phyloP scores from a whole-genome alignment of 1,140 invertebrate species.

The Amyelois transitella region DNA sequence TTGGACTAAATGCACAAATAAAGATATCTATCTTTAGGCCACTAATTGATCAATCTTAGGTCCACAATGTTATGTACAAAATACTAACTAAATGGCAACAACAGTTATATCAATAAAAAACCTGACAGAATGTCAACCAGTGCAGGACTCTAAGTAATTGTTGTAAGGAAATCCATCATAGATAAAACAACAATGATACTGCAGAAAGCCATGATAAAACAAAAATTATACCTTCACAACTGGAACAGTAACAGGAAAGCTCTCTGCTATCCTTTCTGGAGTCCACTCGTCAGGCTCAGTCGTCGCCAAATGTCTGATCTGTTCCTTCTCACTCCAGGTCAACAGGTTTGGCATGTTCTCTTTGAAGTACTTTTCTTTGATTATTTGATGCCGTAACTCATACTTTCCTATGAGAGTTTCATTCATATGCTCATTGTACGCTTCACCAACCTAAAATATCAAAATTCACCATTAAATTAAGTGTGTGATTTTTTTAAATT shows the following conservation, averaged over 20 bases:
- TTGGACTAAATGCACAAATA: too few species aligned
- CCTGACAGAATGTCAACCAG: too few species aligned
- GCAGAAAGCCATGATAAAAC: too few species aligned
- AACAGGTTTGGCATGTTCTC: conserved; percentile 82
- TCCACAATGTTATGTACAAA: too few species aligned
- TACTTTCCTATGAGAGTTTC: conserved; percentile 50
- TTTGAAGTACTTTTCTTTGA: conserved; percentile 84
- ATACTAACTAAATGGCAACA: too few species aligned
- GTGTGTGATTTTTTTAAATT: too few species aligned
- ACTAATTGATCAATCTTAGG: too few species aligned
- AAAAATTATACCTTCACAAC: conserved; percentile 76
- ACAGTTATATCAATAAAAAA: too few species aligned
- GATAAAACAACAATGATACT: conserved; percentile 8
- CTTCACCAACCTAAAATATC: conserved; percentile 39
- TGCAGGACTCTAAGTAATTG: too few species aligned
- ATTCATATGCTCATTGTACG: conserved; percentile 48
- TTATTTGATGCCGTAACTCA: conserved; percentile 74
- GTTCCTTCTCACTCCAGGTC: conserved; percentile 88
- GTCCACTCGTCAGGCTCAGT: conserved; percentile 84
- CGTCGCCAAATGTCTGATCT: conserved; percentile 82
- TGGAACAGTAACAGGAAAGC: conserved; percentile 83
- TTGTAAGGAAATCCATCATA: not conserved
- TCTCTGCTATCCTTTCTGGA: conserved; percentile 81
- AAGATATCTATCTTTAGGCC: too few species aligned
- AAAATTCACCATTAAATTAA: not conserved